Evolutionary conservation across 92 coral and sea anemone genomes (phyloP), one percentile per base, ranked within the genome.

Genomic region (Diadumene lineata): DNA sequence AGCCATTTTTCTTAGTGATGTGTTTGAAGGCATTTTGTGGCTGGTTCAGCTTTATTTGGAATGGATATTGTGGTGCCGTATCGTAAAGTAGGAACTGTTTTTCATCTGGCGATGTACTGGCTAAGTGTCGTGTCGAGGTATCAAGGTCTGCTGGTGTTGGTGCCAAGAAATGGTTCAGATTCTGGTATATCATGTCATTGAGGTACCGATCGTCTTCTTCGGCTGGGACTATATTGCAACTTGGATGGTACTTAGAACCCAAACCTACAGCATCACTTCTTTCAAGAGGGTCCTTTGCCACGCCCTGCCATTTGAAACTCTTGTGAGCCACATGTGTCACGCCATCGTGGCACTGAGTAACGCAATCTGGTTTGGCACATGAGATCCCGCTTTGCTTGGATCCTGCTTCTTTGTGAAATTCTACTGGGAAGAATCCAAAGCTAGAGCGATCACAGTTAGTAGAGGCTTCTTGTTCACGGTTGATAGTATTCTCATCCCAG

Each of bases 261-360:
- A 38, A 38, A 38, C 48, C 48, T 38, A 6, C 48, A 4, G 48
- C 48, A 4, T 38, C 48, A 13, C 48, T 4, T 13, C 48, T 38
- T 13, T n/a, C n/a, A n/a, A n/a, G n/a, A n/a, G 48, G 48, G 13
- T 6, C 48, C 13, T 6, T 38, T 38, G 48, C 13, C 48, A 38
- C 48, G 48, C 48, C 48, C 6, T 38, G 48, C 48, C 48, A 65
- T 19, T 9, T 82, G n/a, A n/a, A n/a, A n/a, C n/a, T n/a, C n/a
- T n/a, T n/a, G n/a, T n/a, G n/a, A n/a, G n/a, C n/a, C n/a, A n/a
- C n/a, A n/a, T n/a, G n/a, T n/a, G n/a, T n/a, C n/a, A n/a, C n/a
- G n/a, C n/a, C n/a, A n/a, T 38, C 48, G 48, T 38, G 48, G 13
- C 48, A 38, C 13, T 38, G 48, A 4, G 48, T 38, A 38, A 38